Evolutionary conservation across 2,888 invertebrate species (phyloP).

Genomic region (Sturmia bella): DNA sequence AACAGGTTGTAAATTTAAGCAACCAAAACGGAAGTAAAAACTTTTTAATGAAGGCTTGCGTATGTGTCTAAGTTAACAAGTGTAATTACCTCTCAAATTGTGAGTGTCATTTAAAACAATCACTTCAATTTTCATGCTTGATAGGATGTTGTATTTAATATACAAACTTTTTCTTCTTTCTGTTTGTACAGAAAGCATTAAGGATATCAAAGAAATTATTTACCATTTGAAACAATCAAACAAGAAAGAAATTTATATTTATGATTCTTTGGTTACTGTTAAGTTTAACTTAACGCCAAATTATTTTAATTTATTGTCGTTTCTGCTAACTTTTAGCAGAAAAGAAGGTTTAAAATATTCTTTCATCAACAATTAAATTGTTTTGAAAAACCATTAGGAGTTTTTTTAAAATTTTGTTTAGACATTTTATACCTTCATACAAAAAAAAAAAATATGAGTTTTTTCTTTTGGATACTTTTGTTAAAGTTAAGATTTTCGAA

Average conservation of each 20-base stretch:
- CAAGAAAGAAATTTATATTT: constrained; percentile 80
- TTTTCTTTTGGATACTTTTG: constrained; percentile 14
- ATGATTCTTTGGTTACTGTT: constrained; percentile 40
- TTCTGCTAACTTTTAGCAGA: neutral
- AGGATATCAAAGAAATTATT: constrained; percentile 79
- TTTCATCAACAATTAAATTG: neutral
- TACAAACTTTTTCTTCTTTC: constrained; percentile 32
- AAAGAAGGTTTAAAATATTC: constrained; percentile 47
- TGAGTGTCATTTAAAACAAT: constrained; percentile 24
- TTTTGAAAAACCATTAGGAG: neutral
- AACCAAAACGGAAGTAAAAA: constrained; percentile 34
- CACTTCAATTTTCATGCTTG: constrained; percentile 64
- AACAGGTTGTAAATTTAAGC: constrained; percentile 48
- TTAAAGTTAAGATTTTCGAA: constrained; percentile 35
- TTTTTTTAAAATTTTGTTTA: constrained; percentile 8
- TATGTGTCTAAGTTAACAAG: constrained; percentile 4
- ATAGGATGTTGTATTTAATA: constrained; percentile 17
- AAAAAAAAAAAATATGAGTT: too few species aligned
- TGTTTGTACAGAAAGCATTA: constrained; percentile 48
- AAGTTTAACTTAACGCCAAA: constrained; percentile 48
- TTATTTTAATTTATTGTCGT: constrained; percentile 37
- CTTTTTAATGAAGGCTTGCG: constrained; percentile 35
- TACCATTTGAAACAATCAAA: constrained; percentile 81
- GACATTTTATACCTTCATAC: constrained; percentile 39
- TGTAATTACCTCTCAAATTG: constrained; percentile 37